Evolutionary conservation across 2,113 vertebrate species (phyloP), one percentile per base, ranked within the genome.

Genomic region (Climacteris rufus): DNA sequence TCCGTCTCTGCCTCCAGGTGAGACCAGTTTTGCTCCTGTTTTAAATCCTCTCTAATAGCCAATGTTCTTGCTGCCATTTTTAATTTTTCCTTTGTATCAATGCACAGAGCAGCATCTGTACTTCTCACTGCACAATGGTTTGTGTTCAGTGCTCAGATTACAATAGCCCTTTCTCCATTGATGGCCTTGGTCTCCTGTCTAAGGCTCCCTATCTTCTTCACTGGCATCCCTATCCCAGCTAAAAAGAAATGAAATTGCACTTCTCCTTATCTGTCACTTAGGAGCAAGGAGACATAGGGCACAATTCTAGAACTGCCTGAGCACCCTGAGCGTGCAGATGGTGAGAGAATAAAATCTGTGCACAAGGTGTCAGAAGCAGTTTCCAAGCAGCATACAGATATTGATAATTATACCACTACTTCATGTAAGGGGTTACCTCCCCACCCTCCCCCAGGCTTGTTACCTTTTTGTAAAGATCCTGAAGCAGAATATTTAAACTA

Each of bases 1-100:
- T 83, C 99, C 99, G 1, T 98, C 98, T 3, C 81, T 99, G 89
- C 98, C 98, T 70, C 97, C 98, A 97, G 99, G 99, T 99, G 94
- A 97, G 81, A 88, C 24, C 53, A n/a, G n/a, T 64, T 86, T 70
- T 70, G 25, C 30, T 89, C 42, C 37, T 79, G 7, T 68, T 86
- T 83, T 78, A 83, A 83, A 85, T 76, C 24, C 31, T 65, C 30
- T 82, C 28, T 56, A 59, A 66, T 5, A 3, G 35, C 28, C 37
- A 24, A 7, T 15, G 23, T 72, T 37, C 31, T 72, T 66, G 37
- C 35, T 78, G 80, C 54, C 42, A 23, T 83, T 70, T 94, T 69
- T 13, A 39, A 40, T 42, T 83, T 93, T 82, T 52, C 25, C 28
- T 54, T 75, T 75, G 4, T 27, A 22, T 44, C 56, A 56, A 49